phyloP scores from a whole-genome alignment of 2,113 vertebrate genomes.

The Semicossyphus pulcher region DNA sequence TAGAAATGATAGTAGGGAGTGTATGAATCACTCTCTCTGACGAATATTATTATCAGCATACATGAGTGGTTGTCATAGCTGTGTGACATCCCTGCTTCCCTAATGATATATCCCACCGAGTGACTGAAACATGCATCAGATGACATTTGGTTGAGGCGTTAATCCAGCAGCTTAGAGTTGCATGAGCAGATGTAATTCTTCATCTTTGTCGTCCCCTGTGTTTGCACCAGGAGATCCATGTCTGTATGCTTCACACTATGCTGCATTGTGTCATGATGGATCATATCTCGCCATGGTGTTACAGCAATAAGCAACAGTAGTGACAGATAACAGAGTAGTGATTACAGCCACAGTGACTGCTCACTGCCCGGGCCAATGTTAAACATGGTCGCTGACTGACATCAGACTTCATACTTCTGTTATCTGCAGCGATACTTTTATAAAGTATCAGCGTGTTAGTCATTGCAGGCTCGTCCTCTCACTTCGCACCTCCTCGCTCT shows the following conservation, averaged over 20 bases:
- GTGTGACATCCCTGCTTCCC: neutral
- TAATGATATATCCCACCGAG: neutral
- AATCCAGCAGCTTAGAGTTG: neutral
- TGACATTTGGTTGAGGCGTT: neutral
- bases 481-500: constrained; percentile 59
- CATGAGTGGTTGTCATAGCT: neutral
- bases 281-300: neutral
- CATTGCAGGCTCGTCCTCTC: constrained; percentile 44
- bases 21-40: too few relatives aligned
- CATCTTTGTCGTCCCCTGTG: neutral
- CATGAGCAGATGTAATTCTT: neutral
- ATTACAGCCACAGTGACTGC: neutral
- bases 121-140: constrained; percentile 14
- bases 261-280: neutral
- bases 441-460: constrained; percentile 14
- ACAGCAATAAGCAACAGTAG: neutral
- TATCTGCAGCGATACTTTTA: constrained; percentile 12
- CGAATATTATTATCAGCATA: too few relatives aligned
- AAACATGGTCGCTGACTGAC: constrained; percentile 19
- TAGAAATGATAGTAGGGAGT: too few relatives aligned
- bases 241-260: neutral
- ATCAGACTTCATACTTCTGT: constrained; percentile 27
- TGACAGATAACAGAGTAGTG: constrained; percentile 14
- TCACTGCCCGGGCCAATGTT: neutral
- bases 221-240: neutral